A percentile compares a stretch with the other conserved stretches of the same genome.
These are phyloP conservation scores for Botia kubotai DNA, from an alignment of 2,797 vertebrate species.

Conservation along the genomic window DNA sequence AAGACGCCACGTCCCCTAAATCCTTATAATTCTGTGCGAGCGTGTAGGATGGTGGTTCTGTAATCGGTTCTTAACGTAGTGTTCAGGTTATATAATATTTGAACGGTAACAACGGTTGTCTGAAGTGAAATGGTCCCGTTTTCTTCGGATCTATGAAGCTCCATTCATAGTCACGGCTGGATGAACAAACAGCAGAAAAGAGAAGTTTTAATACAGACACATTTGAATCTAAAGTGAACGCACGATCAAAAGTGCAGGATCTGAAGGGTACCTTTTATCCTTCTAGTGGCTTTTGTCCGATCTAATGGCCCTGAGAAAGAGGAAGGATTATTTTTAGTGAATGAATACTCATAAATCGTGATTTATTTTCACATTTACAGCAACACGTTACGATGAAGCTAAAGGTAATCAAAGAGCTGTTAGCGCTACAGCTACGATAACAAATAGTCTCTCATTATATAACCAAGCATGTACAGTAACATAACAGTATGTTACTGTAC, in stretches of 20 bases:
- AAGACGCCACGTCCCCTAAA: slow-evolving; percentile 15
- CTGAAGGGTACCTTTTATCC: slow-evolving; percentile 48
- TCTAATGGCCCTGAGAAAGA: slow-evolving; percentile 63
- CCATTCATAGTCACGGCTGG: slow-evolving; percentile 41
- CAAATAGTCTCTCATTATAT: background rate
- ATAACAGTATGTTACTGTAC: too few relatives aligned
- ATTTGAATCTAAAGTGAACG: too few relatives aligned
- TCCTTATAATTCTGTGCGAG: background rate
- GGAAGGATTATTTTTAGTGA: background rate
- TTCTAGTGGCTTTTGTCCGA: slow-evolving; percentile 23
- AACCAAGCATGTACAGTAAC: background rate
- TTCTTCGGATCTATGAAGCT: slow-evolving; percentile 33
- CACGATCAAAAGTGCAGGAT: too few relatives aligned
- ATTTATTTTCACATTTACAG: too few relatives aligned
- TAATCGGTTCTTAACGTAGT: slow-evolving; percentile 9
- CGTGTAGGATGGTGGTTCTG: background rate
- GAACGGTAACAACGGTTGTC: slow-evolving; percentile 35
- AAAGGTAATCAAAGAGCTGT: too few relatives aligned
- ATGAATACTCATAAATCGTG: too few relatives aligned
- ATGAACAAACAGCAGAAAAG: slow-evolving; percentile 21
- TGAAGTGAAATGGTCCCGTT: slow-evolving; percentile 51
- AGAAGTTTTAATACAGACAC: background rate
- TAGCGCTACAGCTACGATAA: too few relatives aligned
- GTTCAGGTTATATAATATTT: slow-evolving; percentile 27
- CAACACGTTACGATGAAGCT: too few relatives aligned